A percentile compares a stretch with the other conserved stretches of the same genome.
Evolutionary conservation across 1,140 invertebrate species (phyloP).

Genomic region (Eumaeus atala): DNA sequence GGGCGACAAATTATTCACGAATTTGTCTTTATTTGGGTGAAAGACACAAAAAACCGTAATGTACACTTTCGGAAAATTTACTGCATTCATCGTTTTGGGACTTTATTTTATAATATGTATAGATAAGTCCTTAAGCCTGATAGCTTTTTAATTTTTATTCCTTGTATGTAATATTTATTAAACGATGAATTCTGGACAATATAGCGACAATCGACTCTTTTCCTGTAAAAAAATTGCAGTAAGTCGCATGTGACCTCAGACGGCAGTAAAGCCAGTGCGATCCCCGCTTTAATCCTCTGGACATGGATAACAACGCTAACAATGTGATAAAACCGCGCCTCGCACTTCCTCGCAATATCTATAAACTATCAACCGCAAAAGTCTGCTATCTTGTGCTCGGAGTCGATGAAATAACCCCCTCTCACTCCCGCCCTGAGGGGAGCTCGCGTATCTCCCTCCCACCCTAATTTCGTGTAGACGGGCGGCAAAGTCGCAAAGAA

Average conservation of each 20-base stretch:
- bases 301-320: slow-evolving; percentile 68
- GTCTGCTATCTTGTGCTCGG: slow-evolving; percentile 68
- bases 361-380: slow-evolving; percentile 73
- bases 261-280: slow-evolving; percentile 38
- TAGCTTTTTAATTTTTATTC: no score
- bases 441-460: slow-evolving; percentile 39
- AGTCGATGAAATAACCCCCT: slow-evolving; percentile 63
- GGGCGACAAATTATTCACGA: no score
- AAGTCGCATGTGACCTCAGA: slow-evolving; percentile 21
- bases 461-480: slow-evolving; percentile 40
- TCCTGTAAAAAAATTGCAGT: slow-evolving; percentile 27
- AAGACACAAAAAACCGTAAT: no score
- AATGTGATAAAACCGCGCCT: slow-evolving; percentile 69
- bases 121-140: no score
- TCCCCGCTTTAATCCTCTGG: slow-evolving; percentile 64
- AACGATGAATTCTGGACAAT: no score
- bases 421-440: slow-evolving; percentile 43
- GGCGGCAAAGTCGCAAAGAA: slow-evolving; percentile 33
- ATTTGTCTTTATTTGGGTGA: no score
- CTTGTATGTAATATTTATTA: no score
- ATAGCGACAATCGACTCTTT: no score
- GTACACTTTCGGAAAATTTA: no score
- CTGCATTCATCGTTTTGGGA: no score
- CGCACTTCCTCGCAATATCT: slow-evolving; percentile 68
- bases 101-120: no score